Evolutionary conservation across 35 echinoderm and acorn worm species (phyloP), one percentile per base, ranked within the genome.

Genomic region (Holothuria glaberrima): DNA sequence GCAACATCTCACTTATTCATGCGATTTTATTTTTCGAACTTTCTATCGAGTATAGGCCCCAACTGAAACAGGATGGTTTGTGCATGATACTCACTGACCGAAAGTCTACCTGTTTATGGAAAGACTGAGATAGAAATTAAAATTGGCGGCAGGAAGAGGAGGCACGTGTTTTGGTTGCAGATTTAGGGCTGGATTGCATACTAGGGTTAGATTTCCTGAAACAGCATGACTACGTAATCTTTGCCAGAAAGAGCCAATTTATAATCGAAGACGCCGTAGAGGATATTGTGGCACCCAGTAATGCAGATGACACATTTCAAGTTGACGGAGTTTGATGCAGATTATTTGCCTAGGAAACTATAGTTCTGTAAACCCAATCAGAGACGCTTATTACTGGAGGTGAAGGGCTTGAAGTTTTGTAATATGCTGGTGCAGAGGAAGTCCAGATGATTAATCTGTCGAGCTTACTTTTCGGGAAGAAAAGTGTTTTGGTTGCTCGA

Each of bases 171-270:
- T 22, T 82, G 46, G 46, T 82, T 32, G 48, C 78, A 56, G 46
- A 82, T 82, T 26, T 82, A 0, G 45, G 30, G 17, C 78, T 46
- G 6, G 48, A 82, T 26, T 82, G 78, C 30, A 82, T 82, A 10
- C 28, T 82, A 32, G 78, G 78, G 52, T 35, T 82, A 30, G 78
- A 59, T 22, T 82, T 82, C 28, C 28, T 82, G 22, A 82, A n/a
- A 29, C 12, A 12, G 16, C 48, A 57, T 30, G 30, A 82, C 48
- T 82, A 24, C 18, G 16, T 82, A 7, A 82, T 82, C 3, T 32
- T 57, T 30, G 78, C 20, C 3, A 24, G 78, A 44, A 30, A 28
- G 30, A 46, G 48, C 12, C 78, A 60, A 16, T 44, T 82, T 6
- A 48, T 60, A 29, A 82, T 79, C 36, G 36, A 56, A 38, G 30